Evolutionary conservation across 2,888 invertebrate species (phyloP).

Genomic region (Xanthia togata): DNA sequence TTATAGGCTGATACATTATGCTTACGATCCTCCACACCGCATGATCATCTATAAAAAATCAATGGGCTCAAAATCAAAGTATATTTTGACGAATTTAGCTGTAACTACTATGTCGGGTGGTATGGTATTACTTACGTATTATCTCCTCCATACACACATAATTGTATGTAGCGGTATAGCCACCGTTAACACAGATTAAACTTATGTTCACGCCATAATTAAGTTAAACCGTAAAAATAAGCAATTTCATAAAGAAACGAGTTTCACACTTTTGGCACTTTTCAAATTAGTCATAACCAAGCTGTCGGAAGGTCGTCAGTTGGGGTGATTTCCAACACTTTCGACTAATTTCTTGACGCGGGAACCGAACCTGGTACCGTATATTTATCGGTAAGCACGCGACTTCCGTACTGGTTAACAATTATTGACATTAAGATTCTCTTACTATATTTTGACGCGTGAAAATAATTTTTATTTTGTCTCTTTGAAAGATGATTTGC

Average conservation of each 20-base stretch:
- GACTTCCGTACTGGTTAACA: constrained; percentile 76
- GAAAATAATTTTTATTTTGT: constrained; percentile 61
- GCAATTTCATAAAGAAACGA: constrained; percentile 28
- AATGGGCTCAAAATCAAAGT: not conserved
- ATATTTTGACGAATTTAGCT: not conserved
- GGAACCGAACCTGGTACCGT: constrained; percentile 71
- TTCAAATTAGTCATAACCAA: constrained; percentile 70
- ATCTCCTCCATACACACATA: not conserved
- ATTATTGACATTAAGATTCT: constrained; percentile 73
- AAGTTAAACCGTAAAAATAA: constrained; percentile 37
- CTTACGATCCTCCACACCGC: not conserved
- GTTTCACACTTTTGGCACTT: constrained; percentile 62
- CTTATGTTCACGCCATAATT: constrained; percentile 10
- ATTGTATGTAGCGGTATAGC: not conserved
- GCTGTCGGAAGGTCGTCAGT: constrained; percentile 68
- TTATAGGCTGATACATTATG: not conserved
- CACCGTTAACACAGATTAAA: not conserved
- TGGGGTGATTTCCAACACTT: constrained; percentile 66
- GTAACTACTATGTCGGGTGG: not conserved
- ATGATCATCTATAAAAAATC: not conserved
- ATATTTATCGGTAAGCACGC: constrained; percentile 79
- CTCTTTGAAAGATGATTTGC: constrained; percentile 33
- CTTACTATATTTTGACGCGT: constrained; percentile 65
- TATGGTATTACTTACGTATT: not conserved
- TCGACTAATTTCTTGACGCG: constrained; percentile 63